Evolutionary conservation across 2,888 invertebrate species (phyloP), one percentile per base, ranked within the genome.

Genomic region (Idaea straminata): DNA sequence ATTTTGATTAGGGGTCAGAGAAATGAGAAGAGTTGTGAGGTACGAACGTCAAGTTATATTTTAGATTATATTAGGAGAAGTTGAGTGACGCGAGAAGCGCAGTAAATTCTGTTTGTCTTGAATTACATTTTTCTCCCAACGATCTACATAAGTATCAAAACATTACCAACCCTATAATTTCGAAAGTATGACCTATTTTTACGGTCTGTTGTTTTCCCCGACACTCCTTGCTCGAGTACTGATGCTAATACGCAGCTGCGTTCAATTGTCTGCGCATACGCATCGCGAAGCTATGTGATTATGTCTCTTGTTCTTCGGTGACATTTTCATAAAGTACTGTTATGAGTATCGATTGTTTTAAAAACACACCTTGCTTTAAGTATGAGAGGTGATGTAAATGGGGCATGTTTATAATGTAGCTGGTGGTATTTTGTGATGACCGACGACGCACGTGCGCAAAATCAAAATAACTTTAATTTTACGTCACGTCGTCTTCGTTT

Each of bases 271-370:
- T 66, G 66, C 69, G 62, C 66, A 62, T 64, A 67, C 66, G 65
- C 59, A 59, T 59, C 59, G 34, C 59, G 34, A 34, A 59, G 13
- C 25, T 59, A 59, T 59, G 59, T 25, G 6, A 59, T 59, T 59
- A 59, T 59, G 59, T 59, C 34, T 7, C 59, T 25, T 6, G 58
- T 62, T 68, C 69, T 67, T 64, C 38, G 63, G 67, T 70, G 73
- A 66, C 71, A 80, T 78, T 76, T 77, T 76, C 77, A 72, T 77
- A 73, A 73, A 71, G 72, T 75, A 78, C 76, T 72, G 74, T 74
- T 78, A 73, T 66, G 63, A 65, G 25, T 62, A 60, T 69, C 66
- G 67, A 66, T 68, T 66, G 66, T 64, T 57, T 47, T 47, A 47
- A 47, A 47, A 47, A 47, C 47, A 47, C 47, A 47, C 47, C 47